These are phyloP conservation scores for Gallinago undulata DNA, from an alignment of 2,113 vertebrate genomes.

Conservation along the genomic window DNA sequence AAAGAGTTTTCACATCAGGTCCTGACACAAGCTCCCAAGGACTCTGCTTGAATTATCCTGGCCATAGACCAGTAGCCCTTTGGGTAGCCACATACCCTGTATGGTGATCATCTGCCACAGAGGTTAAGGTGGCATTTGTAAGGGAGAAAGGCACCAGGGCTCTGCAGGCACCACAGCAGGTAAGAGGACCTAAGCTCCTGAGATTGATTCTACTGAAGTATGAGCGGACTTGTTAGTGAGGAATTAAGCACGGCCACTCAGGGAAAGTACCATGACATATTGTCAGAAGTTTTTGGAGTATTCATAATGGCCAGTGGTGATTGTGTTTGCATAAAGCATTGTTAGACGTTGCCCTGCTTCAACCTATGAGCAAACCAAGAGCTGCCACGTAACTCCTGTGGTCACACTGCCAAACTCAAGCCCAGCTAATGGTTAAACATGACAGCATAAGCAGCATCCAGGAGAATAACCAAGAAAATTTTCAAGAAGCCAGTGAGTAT, in stretches of 20 bases:
- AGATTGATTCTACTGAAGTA: neutral
- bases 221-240: neutral
- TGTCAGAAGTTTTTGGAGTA: neutral
- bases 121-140: neutral
- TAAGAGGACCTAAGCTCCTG: neutral
- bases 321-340: neutral
- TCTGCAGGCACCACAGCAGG: neutral
- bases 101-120: neutral
- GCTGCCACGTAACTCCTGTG: neutral
- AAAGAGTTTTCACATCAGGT: neutral
- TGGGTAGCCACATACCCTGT: neutral
- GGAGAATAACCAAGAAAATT: neutral
- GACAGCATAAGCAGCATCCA: neutral
- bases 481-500: neutral
- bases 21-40: neutral
- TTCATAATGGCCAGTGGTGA: neutral
- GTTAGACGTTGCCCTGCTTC: neutral
- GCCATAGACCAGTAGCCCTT: neutral
- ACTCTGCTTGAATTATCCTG: neutral
- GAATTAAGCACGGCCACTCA: neutral
- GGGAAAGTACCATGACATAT: neutral
- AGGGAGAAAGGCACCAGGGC: neutral
- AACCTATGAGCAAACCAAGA: neutral
- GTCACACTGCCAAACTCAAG: neutral
- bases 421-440: neutral